These are phyloP conservation scores for Morbakka virulenta DNA, from an alignment of 30 jellyfish, hydroid and myxozoan genomes.

Conservation along the genomic window DNA sequence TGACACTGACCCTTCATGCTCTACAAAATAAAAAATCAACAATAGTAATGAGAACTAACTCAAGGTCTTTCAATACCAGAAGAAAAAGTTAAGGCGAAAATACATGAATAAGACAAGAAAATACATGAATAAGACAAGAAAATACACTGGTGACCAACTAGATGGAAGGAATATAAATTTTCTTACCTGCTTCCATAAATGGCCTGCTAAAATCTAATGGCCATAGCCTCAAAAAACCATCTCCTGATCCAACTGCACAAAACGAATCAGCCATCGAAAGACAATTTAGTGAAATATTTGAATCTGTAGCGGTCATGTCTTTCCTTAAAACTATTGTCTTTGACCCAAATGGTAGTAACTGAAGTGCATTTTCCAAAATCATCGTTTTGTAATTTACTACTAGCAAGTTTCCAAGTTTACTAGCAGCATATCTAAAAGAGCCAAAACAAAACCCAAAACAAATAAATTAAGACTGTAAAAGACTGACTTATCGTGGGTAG, in stretches of 20 bases:
- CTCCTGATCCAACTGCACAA: constrained; percentile 80
- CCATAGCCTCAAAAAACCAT: constrained; percentile 77
- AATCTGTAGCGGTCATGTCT: not conserved
- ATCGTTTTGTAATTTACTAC: constrained; percentile 54
- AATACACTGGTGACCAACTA: too few relatives aligned
- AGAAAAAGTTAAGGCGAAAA: not conserved
- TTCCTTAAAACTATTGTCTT: not conserved
- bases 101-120: too few relatives aligned
- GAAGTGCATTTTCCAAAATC: constrained; percentile 8
- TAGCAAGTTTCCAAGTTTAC: constrained; percentile 53
- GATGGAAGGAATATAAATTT: too few relatives aligned
- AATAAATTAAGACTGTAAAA: not conserved
- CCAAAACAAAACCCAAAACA: too few relatives aligned
- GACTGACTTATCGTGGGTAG: too few relatives aligned
- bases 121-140: too few relatives aligned
- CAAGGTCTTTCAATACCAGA: not conserved
- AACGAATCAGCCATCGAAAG: constrained; percentile 47
- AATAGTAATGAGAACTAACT: not conserved
- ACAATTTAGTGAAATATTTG: not conserved
- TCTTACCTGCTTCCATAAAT: constrained; percentile 89
- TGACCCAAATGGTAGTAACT: not conserved
- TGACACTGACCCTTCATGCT: constrained; percentile 64
- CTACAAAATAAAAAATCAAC: constrained; percentile 8
- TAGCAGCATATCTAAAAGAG: constrained; percentile 52
- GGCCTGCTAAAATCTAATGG: constrained; percentile 72